Evolutionary conservation across 2,888 invertebrate species (phyloP).

Genomic region (Hypercompe scribonia): DNA sequence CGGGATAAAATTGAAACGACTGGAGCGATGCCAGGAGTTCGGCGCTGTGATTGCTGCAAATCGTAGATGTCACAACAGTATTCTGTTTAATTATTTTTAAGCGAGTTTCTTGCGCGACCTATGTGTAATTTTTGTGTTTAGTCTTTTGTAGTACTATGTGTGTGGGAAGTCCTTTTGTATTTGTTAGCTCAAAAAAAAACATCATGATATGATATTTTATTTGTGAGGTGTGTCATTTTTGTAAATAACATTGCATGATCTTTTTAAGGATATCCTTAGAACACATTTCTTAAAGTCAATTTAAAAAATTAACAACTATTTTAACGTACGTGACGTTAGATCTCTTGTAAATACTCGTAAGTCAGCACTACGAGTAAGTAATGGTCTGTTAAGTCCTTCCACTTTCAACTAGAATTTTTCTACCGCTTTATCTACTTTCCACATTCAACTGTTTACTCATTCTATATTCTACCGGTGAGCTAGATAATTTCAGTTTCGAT

Average conservation of each 20-base stretch:
- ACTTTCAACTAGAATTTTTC: too few relatives aligned
- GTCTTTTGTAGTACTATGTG: not conserved
- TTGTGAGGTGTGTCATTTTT: not conserved
- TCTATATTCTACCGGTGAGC: too few relatives aligned
- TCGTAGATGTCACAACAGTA: conserved; percentile 39
- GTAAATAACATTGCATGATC: not conserved
- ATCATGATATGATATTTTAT: not conserved
- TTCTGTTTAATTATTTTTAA: conserved; percentile 24
- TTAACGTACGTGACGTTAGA: not conserved
- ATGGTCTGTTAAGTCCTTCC: too few relatives aligned
- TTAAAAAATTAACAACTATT: not conserved
- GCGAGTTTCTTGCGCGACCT: conserved; percentile 5
- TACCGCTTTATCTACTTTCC: too few relatives aligned
- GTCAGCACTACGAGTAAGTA: not conserved
- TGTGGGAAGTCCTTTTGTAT: too few relatives aligned
- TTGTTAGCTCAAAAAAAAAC: too few relatives aligned
- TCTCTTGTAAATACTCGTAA: not conserved
- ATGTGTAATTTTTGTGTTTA: not conserved
- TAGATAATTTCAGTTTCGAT: too few relatives aligned
- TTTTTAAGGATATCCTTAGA: not conserved
- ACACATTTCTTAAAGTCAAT: not conserved
- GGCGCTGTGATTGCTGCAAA: conserved; percentile 30
- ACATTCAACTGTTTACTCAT: too few relatives aligned
- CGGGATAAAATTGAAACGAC: conserved; percentile 84
- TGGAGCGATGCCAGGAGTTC: conserved; percentile 79